Conservation (phyloP, 2,888 invertebrate genomes). For the Phrixothrix hirtus region DNA sequence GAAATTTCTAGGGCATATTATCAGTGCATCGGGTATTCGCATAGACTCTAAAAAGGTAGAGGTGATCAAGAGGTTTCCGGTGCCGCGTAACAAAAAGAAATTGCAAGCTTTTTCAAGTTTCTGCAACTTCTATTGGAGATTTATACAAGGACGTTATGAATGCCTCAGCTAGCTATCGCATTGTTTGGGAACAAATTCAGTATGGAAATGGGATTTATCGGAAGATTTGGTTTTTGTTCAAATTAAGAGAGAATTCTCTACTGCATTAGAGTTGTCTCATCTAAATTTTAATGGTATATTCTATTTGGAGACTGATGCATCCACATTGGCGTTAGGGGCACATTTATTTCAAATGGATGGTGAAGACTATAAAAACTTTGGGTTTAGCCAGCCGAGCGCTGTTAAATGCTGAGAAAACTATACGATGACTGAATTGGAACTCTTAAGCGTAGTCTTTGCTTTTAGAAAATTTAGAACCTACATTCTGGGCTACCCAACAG, state of each 20-base stretch:
- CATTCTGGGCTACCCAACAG: slow-evolving; percentile 1
- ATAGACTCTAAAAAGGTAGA: slow-evolving; percentile 31
- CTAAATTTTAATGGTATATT: slow-evolving; percentile 1
- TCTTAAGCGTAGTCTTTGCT: slow-evolving; percentile 1
- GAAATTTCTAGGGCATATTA: slow-evolving; percentile 36
- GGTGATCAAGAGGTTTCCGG: slow-evolving; percentile 31
- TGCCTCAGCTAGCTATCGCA: background rate
- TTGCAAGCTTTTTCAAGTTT: slow-evolving; percentile 28
- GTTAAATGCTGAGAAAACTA: slow-evolving; percentile 2
- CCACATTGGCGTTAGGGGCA: slow-evolving; percentile 19
- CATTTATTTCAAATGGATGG: slow-evolving; percentile 1
- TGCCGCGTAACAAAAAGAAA: slow-evolving; percentile 20
- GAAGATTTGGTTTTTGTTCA: background rate
- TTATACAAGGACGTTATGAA: background rate
- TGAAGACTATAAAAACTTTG: slow-evolving; percentile 1
- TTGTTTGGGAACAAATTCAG: background rate
- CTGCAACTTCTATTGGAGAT: slow-evolving; percentile 29
- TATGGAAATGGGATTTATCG: background rate
- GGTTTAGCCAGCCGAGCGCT: slow-evolving; percentile 6
- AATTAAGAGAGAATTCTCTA: background rate
- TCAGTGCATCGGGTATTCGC: too few relatives aligned
- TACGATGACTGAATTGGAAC: slow-evolving; percentile 5
- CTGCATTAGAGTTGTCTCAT: background rate
- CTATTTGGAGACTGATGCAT: slow-evolving; percentile 1
- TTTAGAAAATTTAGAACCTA: slow-evolving; percentile 3